Base-by-base conservation (phyloP, 2,113 vertebrate genomes). In the Rallus limicola region DNA sequence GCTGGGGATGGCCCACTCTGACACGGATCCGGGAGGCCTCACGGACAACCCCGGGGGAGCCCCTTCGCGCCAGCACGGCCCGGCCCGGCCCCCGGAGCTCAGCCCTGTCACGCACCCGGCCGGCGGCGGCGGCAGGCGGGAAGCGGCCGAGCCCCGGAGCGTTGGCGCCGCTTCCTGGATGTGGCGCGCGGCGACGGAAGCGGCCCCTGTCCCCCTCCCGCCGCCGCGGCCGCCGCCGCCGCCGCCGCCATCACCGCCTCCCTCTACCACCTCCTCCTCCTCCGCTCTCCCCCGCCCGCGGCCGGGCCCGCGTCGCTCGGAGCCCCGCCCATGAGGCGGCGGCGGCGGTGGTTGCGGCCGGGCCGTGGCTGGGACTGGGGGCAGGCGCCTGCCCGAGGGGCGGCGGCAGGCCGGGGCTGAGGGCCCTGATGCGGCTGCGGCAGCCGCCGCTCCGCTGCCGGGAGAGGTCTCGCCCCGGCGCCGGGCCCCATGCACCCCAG, bases 401-500 rank as follows among this genome's bases (percentile, higher is more conserved):
- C n/a, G 46, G 86, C 68, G 68, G 71, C 46, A 56, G 71, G 71
- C 63, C 53, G 60, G 69, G 84, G 65, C 72, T 56, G 90, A 81
- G 82, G 31, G 90, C 72, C 88, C 95, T 86, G 60, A 92, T 95
- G 88, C 79, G 65, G 83, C 90, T 63, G 62, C 53, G 26, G 88
- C 70, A 56, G 83, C 76, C 33, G 72, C 69, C 44, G 70, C 85
- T 87, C n/a, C 62, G 74, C 91, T 60, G 81, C 74, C 79, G 64
- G 67, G 80, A 82, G 59, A 42, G 52, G 42, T 72, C 78, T 70
- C 68, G 91, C 46, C 72, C 80, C 46, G 92, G 90, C 75, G 56
- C 76, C 69, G 34, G 92, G 94, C 82, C 91, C 33, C 85, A 92
- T 95, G 97, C 97, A 82, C 93, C 96, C 48, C 98, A 98, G 98